Base-by-base conservation (phyloP, 2,888 invertebrate species). In the Lasius platythorax region DNA sequence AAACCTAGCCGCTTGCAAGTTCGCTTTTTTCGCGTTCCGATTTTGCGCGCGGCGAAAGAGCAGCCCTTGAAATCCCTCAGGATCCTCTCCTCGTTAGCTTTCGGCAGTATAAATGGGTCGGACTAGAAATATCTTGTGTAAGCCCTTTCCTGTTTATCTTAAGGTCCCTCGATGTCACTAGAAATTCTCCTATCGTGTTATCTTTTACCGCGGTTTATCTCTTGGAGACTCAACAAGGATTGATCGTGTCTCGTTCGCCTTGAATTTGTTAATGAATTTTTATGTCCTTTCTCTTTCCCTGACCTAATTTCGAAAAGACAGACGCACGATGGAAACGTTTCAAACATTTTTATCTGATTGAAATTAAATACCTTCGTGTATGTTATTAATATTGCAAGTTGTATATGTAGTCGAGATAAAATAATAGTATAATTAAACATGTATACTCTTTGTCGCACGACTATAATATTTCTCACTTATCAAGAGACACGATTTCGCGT, bases 91-190 rank as follows among this genome's bases (percentile, higher is more conserved):
- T 81, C 72, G 67, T 76, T 86, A 82, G 43, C n/a, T 75, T 76
- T 70, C 30, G 37, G 37, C 58, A 9, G 46, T 75, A 82, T 74
- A 84, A 86, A 82, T 78, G 67, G 86, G 18, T 46, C 30, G 56
- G 43, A 15, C 56, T 73, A 68, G 74, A 83, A 81, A 76, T 56
- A 67, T 83, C 79, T 50, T 33, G 15, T n/a, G 15, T 23, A 64
- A 56, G 61, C 50, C 72, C 70, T 64, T 83, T 37, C 40, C 37
- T n/a, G 56, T 66, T 70, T 63, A 61, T 15, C 58, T 68, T 61
- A 46, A 67, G 9, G 15, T 53, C 53, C 53, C 9, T n/a, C 18
- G 30, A 30, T 3, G 28, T 68, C 56, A 11, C 37, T 28, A 46
- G 33, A 72, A 72, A 72, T 70, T 58, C 18, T 67, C 28, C 67